Percentiles rank a stretch among this genome's conserved stretches.
Evolutionary conservation across 1,140 invertebrate species (phyloP).

Genomic region (Lycorma delicatula): DNA sequence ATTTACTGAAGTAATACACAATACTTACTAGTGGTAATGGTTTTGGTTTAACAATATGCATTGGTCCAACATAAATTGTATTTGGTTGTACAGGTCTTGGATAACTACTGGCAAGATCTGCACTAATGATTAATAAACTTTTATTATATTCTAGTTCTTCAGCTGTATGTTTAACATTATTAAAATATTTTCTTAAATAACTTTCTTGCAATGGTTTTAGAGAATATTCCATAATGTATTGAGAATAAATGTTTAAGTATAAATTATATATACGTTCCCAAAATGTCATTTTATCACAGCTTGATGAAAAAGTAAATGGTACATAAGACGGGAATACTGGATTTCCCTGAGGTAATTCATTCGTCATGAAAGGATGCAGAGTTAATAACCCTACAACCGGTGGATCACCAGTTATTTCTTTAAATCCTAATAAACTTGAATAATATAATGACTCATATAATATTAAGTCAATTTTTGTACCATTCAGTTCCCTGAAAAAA

Average conservation of each 20-base stretch:
- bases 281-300: not conserved
- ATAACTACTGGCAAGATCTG: slow-evolving; percentile 18
- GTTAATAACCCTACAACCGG: not conserved
- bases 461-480: slow-evolving; percentile 2
- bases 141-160: slow-evolving; percentile 21
- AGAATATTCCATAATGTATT: not conserved
- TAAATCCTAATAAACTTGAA: not conserved
- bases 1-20: not conserved
- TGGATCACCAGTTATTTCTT: not conserved
- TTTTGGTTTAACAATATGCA: slow-evolving; percentile 25
- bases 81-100: slow-evolving; percentile 23
- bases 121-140: slow-evolving; percentile 22
- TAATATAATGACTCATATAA: slow-evolving; percentile 1
- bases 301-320: not conserved
- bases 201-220: not conserved
- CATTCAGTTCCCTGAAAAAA: not conserved
- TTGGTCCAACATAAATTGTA: slow-evolving; percentile 37
- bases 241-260: not conserved
- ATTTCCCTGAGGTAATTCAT: not conserved
- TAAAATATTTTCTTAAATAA: not conserved
- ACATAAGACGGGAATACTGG: not conserved
- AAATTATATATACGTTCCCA: not conserved
- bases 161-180: slow-evolving; percentile 4
- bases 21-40: slow-evolving; percentile 6
- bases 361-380: not conserved